These are phyloP conservation scores for Carduelis carduelis DNA, from an alignment of 2,797 vertebrate genomes.

Conservation along the genomic window DNA sequence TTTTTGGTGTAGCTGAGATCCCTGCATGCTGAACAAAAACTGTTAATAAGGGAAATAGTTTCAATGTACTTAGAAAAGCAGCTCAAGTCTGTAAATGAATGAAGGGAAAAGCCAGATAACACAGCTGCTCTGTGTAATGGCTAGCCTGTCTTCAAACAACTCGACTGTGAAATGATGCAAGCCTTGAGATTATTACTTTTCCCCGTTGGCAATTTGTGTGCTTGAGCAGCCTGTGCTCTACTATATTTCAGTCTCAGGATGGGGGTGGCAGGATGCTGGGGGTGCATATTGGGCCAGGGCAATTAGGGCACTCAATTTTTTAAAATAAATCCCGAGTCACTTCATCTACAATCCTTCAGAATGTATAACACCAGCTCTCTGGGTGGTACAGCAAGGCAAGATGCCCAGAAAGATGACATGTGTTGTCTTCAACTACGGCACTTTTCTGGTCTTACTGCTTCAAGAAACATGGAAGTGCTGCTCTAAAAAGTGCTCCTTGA, in stretches of 20 bases:
- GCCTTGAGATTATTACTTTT: constrained; percentile 35
- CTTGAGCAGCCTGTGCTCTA: neutral
- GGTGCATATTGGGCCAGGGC: neutral
- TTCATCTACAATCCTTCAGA: neutral
- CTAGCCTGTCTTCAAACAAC: constrained; percentile 53
- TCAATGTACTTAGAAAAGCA: neutral
- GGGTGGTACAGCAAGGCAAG: neutral
- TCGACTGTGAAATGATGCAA: constrained; percentile 57
- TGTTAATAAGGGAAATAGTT: neutral
- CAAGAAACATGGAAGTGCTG: neutral
- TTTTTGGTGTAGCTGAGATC: neutral
- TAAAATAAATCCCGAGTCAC: neutral
- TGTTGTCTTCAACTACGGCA: constrained; percentile 12
- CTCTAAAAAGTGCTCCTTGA: neutral
- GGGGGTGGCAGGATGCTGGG: neutral
- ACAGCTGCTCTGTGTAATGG: constrained; percentile 53
- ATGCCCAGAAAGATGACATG: constrained; percentile 13
- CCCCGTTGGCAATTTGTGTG: constrained; percentile 47
- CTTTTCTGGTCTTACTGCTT: neutral
- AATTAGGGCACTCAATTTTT: neutral
- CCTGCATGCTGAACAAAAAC: neutral
- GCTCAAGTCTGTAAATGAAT: constrained; percentile 15
- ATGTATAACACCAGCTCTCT: neutral
- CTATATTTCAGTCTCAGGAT: neutral
- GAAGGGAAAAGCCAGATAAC: constrained; percentile 8